phyloP scores from a whole-genome alignment of 2,113 vertebrate genomes.

The Onychostruthus taczanowskii region DNA sequence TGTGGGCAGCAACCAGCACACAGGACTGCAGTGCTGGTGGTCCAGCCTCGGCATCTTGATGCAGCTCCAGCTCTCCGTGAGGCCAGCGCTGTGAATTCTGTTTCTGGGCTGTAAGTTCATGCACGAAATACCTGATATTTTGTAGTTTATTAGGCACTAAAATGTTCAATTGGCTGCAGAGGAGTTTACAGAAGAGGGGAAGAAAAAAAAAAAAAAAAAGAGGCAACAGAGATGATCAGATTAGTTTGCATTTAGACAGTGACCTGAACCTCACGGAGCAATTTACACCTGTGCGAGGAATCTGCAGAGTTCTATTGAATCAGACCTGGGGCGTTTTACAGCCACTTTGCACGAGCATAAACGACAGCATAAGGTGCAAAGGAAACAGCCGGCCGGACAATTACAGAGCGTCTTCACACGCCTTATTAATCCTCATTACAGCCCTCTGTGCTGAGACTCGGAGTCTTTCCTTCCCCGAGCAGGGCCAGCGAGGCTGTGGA shows the following conservation, averaged over 20 bases:
- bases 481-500: background rate
- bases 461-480: background rate
- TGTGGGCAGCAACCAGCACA: background rate
- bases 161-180: background rate
- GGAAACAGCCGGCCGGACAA: slow-evolving; percentile 59
- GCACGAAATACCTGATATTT: background rate
- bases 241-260: background rate
- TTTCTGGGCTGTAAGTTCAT: background rate
- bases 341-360: slow-evolving; percentile 51
- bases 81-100: background rate
- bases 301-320: background rate
- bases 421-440: slow-evolving; percentile 68
- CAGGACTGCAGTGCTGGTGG: background rate
- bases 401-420: slow-evolving; percentile 51
- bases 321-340: slow-evolving; percentile 50
- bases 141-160: background rate
- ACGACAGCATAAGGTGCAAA: slow-evolving; percentile 63
- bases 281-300: slow-evolving; percentile 50
- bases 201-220: background rate
- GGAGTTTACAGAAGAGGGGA: background rate
- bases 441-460: slow-evolving; percentile 29
- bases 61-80: background rate
- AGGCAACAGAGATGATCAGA: background rate
- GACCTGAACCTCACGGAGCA: slow-evolving; percentile 16
- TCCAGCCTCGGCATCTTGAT: background rate